A percentile compares a stretch with the other conserved stretches of the same genome.
These are phyloP conservation scores for Plusia festucae DNA, from an alignment of 2,888 invertebrate genomes.

Conservation along the genomic window DNA sequence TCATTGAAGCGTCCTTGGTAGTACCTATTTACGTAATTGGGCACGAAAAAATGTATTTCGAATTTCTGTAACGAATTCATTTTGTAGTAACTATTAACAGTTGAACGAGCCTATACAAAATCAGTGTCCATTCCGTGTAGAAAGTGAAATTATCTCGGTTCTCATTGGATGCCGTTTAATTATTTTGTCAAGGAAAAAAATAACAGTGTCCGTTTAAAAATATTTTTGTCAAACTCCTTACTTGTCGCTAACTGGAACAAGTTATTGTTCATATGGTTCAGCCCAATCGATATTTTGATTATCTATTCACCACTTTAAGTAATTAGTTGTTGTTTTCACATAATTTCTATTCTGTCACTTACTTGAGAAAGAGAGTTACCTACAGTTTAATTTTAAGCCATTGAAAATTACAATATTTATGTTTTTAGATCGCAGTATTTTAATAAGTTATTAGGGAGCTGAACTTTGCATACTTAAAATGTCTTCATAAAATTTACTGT, in stretches of 20 bases:
- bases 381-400: too few relatives aligned
- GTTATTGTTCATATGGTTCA: background rate
- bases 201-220: constrained; percentile 19
- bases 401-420: constrained; percentile 3
- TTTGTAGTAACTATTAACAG: constrained; percentile 14
- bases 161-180: constrained; percentile 21
- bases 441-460: constrained; percentile 33
- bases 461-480: constrained; percentile 49
- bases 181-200: constrained; percentile 13
- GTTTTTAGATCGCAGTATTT: constrained; percentile 16
- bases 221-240: too few relatives aligned
- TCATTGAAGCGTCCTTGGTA: background rate
- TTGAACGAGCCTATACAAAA: constrained; percentile 13
- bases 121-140: background rate
- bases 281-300: background rate
- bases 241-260: background rate
- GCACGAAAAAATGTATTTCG: background rate
- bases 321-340: too few relatives aligned
- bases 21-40: background rate
- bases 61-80: constrained; percentile 8
- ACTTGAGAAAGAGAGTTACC: too few relatives aligned
- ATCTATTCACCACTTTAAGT: too few relatives aligned
- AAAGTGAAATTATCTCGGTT: constrained; percentile 13
- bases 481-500: constrained; percentile 53
- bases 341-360: too few relatives aligned